Percentiles rank a stretch among this genome's conserved stretches.
phyloP scores from a whole-genome alignment of 2,888 invertebrate species.

The Chorisops tibialis region DNA sequence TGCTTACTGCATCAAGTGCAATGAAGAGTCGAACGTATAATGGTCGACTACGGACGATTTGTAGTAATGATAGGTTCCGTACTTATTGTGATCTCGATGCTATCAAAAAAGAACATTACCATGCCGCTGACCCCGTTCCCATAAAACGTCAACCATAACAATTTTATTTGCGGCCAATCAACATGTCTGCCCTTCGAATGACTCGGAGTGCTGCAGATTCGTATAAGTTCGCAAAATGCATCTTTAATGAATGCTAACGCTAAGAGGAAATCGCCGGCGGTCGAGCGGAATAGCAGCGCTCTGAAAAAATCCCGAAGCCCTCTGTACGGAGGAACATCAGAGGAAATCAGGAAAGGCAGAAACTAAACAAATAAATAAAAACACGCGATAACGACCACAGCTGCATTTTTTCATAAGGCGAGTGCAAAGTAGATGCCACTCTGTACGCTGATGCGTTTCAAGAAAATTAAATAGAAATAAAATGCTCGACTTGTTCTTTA shows the following conservation, averaged over 20 bases:
- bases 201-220: not conserved
- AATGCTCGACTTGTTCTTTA: slow-evolving; percentile 35
- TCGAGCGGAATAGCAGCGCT: not conserved
- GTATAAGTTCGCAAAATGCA: not conserved
- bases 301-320: too few relatives aligned
- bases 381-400: not conserved
- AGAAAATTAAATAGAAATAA: slow-evolving; percentile 37
- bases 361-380: not conserved
- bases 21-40: too few relatives aligned
- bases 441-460: not conserved
- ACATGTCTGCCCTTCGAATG: not conserved
- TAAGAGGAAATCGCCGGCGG: not conserved
- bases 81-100: too few relatives aligned
- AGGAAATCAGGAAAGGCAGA: too few relatives aligned
- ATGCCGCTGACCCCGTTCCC: not conserved
- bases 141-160: slow-evolving; percentile 9
- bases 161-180: slow-evolving; percentile 17
- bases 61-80: too few relatives aligned
- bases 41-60: too few relatives aligned
- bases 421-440: not conserved
- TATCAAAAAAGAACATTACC: too few relatives aligned
- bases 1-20: too few relatives aligned
- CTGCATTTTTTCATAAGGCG: not conserved
- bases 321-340: too few relatives aligned
- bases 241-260: slow-evolving; percentile 12